Evolutionary conservation across 2,888 invertebrate species (phyloP), one percentile per base, ranked within the genome.

Genomic region (Chalcis sispes): DNA sequence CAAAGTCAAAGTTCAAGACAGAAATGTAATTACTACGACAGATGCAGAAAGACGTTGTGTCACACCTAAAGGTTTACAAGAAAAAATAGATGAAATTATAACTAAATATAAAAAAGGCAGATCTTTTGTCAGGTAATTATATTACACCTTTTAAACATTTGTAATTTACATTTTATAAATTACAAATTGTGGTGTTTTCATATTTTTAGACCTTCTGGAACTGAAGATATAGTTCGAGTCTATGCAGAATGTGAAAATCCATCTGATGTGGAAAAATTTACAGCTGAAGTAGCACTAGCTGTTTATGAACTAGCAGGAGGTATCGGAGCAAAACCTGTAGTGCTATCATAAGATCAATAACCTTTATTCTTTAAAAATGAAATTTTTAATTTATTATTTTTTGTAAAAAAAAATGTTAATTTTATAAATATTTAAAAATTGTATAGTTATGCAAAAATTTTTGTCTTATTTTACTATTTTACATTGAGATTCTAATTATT

Each of bases 141-240:
- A n/a, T 59, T 58, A 32, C 3, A 15, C n/a, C n/a, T 46, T 46
- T 46, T 36, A 36, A 36, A 3, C n/a, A 56, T 27, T 48, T 7
- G 10, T 25, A 13, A 20, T 54, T 23, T 61, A 20, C 20, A 46
- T 58, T 54, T 46, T 52, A 18, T 27, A 25, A 72, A 36, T 25
- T 52, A 32, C 54, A 18, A 23, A 40, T 56, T 54, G 48, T 25
- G 66, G 27, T 79, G 5, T 40, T 72, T 62, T 77, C 46, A 36
- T 48, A 27, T 40, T 71, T 82, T 86, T 79, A 93, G 98, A 59
- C 95, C 99, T 0, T 99, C 99, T 0, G 99, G 99, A 8, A 99
- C 99, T 0, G 99, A 99, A 89, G 98, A 99, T 88, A 91, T 98
- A 13, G 95, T 99, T 1, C 91, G 99, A 78, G 95, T 99, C 0